Base-by-base conservation (phyloP, 1,140 invertebrate genomes). In the Subanguina moxae region DNA sequence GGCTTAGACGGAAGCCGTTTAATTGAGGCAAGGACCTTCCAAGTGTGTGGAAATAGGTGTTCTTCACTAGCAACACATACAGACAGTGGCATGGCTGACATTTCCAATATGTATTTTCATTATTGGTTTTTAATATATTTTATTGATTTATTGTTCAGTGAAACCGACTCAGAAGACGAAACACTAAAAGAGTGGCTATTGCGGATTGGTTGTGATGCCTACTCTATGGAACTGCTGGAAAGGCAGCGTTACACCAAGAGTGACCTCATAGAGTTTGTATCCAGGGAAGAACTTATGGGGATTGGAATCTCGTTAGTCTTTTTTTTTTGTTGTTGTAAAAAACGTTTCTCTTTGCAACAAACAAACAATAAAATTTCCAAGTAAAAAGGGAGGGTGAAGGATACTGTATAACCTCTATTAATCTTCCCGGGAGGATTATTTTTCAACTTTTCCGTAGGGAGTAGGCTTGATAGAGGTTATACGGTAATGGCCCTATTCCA, bases 201-300 rank as follows among this genome's bases (percentile, higher is more conserved):
- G 13, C 19, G 57, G 23, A 59, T 80, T 45, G 67, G 73, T 42
- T 74, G 71, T 57, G 72, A 77, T 64, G 46, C 65, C 45, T 19
- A 48, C 58, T 74, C 69, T 21, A 77, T 78, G 52, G 83, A 85
- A 27, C 70, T 89, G 87, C 87, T 93, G 78, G 75, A 89, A 21
- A 80, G 85, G 62, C 89, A 92, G 82, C 88, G 90, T 69, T 92
- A 90, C 80, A 89, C 87, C 11, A 86, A 90, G 72, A 87, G 89
- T 62, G 90, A 93, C 83, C 83, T 93, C 28, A 83, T 91, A 45
- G 86, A 87, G 69, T 87, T 89, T 71, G 86, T 91, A 68, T 88
- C 87, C 0, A 86, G 89, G 76, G 88, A 91, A 70, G 91, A 93
- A 84, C 81, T 93, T 57, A 85, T 87, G 58, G 86, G 87, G 78